Percentiles rank a stretch among this genome's conserved stretches.
These are phyloP conservation scores for Drosophila pachea DNA, from an alignment of 1,140 invertebrate species.

Conservation along the genomic window DNA sequence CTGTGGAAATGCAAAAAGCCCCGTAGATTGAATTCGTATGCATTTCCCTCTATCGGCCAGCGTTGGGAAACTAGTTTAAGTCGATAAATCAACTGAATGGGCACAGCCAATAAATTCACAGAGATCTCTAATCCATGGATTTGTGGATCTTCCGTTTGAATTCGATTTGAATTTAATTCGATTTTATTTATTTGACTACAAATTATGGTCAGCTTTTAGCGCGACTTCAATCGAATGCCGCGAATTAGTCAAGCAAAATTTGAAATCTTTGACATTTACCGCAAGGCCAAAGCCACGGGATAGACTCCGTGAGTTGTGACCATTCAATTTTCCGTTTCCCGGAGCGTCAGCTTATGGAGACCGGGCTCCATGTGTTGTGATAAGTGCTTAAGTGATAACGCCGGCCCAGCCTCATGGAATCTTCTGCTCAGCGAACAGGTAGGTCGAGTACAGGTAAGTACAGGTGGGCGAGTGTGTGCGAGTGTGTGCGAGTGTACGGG, in stretches of 20 bases:
- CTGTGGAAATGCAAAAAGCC: slow-evolving; percentile 14
- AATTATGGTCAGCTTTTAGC: too few species aligned
- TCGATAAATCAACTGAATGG: slow-evolving; percentile 42
- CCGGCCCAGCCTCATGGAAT: too few species aligned
- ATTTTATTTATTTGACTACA: not conserved
- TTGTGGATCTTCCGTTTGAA: slow-evolving; percentile 3
- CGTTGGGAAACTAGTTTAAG: slow-evolving; percentile 49
- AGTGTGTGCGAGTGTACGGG: too few species aligned
- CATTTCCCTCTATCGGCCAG: slow-evolving; percentile 33
- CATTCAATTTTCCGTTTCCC: not conserved
- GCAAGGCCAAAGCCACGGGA: not conserved
- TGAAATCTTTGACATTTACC: not conserved
- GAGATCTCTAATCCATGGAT: slow-evolving; percentile 41
- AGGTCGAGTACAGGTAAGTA: too few species aligned
- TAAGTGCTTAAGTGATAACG: too few species aligned
- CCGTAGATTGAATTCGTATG: slow-evolving; percentile 16
- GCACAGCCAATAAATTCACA: slow-evolving; percentile 40
- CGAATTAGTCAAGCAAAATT: not conserved
- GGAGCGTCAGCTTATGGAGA: too few species aligned
- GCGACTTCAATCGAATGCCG: not conserved
- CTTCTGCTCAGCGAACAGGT: too few species aligned
- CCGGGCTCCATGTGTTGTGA: too few species aligned
- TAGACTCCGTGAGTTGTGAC: too few species aligned
- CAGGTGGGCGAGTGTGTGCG: too few species aligned
- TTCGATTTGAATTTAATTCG: not conserved